Evolutionary conservation across 53 echinoderm and acorn worm genomes (phyloP), one percentile per base, ranked within the genome.

Genomic region (Henricia sp.): DNA sequence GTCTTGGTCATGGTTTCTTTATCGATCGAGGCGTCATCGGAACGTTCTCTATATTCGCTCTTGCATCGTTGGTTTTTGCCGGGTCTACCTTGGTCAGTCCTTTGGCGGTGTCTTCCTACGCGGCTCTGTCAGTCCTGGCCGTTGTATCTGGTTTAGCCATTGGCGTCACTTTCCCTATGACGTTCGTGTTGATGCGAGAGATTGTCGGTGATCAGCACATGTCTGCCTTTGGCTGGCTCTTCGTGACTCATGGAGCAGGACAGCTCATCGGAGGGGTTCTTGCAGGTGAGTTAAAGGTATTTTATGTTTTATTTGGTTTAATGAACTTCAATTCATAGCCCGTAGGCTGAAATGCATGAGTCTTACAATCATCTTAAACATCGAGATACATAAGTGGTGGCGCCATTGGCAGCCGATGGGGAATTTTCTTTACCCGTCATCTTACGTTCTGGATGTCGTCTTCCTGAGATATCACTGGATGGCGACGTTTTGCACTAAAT

Each of bases 211-310:
- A 64, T 24, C 29, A 23, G 2, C 62, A 46, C 63, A 44, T 48
- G 21, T 46, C 80, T 0, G 80, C 80, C 0, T 64, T 32, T 23
- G 60, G 80, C 29, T 80, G 80, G 80, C n/a, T 63, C 14, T 50
- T 21, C 48, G 19, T 32, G 19, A 63, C 64, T 4, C 24, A 34
- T n/a, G 43, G 62, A 6, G 33, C 50, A 3, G 80, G 80, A 26
- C 29, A 44, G 20, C 1, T 64, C 4, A 0, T 39, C 1, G 80
- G 80, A 29, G 80, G 63, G 19, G 17, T 62, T 17, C 10, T 34
- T 3, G 63, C 80, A n/a, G 80, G 80, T 80, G 44, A 33, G 80
- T 50, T n/a, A n/a, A n/a, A n/a, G n/a, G n/a, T n/a, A n/a, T n/a
- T n/a, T n/a, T n/a, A n/a, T n/a, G n/a, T 16, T 33, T 20, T 24